Percentiles rank a stretch among this genome's conserved stretches.
Conservation (phyloP, 2,888 invertebrate species). For the Leucophora obtusa region DNA sequence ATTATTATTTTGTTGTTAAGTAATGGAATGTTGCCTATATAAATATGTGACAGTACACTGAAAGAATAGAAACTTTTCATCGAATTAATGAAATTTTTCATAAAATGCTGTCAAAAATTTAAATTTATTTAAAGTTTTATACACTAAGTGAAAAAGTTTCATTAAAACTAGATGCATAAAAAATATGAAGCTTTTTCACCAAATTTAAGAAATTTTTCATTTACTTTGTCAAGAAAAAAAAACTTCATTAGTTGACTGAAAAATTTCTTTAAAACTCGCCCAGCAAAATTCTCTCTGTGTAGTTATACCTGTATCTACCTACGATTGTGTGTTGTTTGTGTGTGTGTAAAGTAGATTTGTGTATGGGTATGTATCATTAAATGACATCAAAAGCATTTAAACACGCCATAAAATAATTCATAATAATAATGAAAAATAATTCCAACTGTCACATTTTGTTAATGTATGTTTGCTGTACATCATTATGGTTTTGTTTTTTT, state of each 20-base stretch:
- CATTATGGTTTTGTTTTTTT: slow-evolving; percentile 43
- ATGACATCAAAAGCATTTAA: slow-evolving; percentile 75
- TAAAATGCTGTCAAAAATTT: too few species aligned
- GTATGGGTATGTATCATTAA: slow-evolving; percentile 56
- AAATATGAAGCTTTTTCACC: too few species aligned
- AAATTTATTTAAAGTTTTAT: too few species aligned
- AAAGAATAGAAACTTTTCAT: too few species aligned
- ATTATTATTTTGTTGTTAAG: slow-evolving; percentile 42
- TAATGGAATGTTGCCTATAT: slow-evolving; percentile 43
- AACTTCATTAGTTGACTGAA: slow-evolving; percentile 1
- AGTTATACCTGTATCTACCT: slow-evolving; percentile 16
- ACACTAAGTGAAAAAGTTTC: too few species aligned
- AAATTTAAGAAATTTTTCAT: too few species aligned
- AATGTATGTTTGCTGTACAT: slow-evolving; percentile 58
- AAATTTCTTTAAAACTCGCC: too few species aligned
- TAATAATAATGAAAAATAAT: slow-evolving; percentile 69
- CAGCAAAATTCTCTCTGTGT: too few species aligned
- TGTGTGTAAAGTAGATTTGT: slow-evolving; percentile 11
- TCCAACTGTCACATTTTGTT: slow-evolving; percentile 70
- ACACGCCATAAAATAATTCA: slow-evolving; percentile 77
- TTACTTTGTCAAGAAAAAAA: too few species aligned
- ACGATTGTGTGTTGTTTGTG: not conserved
- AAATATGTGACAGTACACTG: slow-evolving; percentile 33
- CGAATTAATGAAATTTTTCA: too few species aligned
- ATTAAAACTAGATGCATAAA: too few species aligned